Evolutionary conservation across 2,888 invertebrate genomes (phyloP).

Genomic region (Nudaria mundana): DNA sequence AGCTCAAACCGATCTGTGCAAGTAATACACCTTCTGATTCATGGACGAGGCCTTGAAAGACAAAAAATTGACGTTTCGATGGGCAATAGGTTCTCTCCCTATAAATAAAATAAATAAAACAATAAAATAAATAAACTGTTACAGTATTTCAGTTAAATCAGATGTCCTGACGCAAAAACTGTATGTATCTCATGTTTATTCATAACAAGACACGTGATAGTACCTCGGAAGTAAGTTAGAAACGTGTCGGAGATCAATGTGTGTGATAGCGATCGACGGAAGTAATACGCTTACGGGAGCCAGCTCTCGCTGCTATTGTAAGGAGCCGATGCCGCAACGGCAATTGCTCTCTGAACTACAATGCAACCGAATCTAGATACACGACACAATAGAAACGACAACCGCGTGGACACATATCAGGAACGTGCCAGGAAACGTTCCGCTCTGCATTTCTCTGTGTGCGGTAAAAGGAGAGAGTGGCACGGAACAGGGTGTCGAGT

Average conservation of each 20-base stretch:
- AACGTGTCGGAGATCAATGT: slow-evolving; percentile 49
- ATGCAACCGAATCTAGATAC: slow-evolving; percentile 46
- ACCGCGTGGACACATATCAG: slow-evolving; percentile 39
- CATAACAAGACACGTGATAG: slow-evolving; percentile 13
- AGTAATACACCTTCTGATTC: no score
- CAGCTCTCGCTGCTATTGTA: slow-evolving; percentile 73
- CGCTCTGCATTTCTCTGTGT: slow-evolving; percentile 70
- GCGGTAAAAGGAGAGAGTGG: slow-evolving; percentile 70
- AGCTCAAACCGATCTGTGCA: no score
- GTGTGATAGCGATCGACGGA: slow-evolving; percentile 64
- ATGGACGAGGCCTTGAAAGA: no score
- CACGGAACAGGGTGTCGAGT: slow-evolving; percentile 57
- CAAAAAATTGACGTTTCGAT: no score
- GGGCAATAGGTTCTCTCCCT: no score
- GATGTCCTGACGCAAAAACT: no score
- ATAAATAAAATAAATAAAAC: no score
- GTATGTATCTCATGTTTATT: neutral
- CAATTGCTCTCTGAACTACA: slow-evolving; percentile 67
- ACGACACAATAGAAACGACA: slow-evolving; percentile 58
- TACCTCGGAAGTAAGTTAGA: slow-evolving; percentile 52
- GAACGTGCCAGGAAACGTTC: slow-evolving; percentile 71
- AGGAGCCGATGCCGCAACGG: slow-evolving; percentile 54
- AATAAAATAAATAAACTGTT: no score
- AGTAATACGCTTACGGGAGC: slow-evolving; percentile 50
- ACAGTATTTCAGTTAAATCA: no score